Percentiles rank a stretch among this genome's conserved stretches.
phyloP scores from a whole-genome alignment of 92 coral and sea anemone genomes.

The Epizoanthus stellaris region DNA sequence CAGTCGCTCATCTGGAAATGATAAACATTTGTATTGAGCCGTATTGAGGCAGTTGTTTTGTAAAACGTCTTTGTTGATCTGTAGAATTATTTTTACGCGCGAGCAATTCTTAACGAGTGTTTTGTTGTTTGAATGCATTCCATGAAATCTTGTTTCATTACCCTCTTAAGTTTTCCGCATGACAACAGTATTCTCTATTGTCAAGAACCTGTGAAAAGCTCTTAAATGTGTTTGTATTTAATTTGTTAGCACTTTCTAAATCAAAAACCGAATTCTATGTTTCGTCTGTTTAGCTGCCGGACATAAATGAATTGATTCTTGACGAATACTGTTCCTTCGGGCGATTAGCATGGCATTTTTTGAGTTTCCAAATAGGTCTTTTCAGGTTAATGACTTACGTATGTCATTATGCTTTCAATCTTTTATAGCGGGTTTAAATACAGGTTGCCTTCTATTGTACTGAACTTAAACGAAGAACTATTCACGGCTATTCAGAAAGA shows the following conservation, averaged over 20 bases:
- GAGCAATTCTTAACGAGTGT: conserved; percentile 16
- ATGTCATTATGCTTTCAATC: conserved; percentile 47
- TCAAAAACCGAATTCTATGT: background rate
- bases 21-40: conserved; percentile 24
- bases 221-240: conserved; percentile 8
- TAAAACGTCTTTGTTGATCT: background rate
- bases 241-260: conserved; percentile 13
- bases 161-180: conserved; percentile 15
- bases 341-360: conserved; percentile 27
- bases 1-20: conserved; percentile 20
- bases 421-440: conserved; percentile 29
- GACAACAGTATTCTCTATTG: background rate
- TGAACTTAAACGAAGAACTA: conserved; percentile 12
- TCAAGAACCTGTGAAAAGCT: background rate
- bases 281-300: conserved; percentile 24
- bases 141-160: background rate
- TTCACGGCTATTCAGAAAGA: conserved; percentile 28
- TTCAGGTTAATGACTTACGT: conserved; percentile 32
- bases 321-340: conserved; percentile 10
- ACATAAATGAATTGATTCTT: conserved; percentile 9
- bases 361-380: conserved; percentile 20
- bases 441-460: conserved; percentile 32
- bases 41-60: background rate
- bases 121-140: background rate
- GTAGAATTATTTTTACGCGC: conserved; percentile 16